phyloP scores from a whole-genome alignment of 2,888 invertebrate species.

The Chloroclysta siterata region DNA sequence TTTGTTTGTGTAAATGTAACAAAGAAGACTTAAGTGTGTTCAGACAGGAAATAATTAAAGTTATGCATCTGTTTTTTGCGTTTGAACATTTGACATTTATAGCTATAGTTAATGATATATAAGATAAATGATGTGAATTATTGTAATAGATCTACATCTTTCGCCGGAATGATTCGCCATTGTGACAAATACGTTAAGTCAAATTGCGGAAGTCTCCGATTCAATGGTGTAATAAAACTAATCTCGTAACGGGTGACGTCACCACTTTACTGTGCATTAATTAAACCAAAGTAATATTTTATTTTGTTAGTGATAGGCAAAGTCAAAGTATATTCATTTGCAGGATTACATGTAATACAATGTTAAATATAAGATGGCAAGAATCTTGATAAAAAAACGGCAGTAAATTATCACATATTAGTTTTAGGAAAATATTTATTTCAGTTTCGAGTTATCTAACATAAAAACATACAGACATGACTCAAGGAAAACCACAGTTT shows the following conservation, averaged over 20 bases:
- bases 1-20: slow-evolving; percentile 36
- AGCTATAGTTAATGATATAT: not conserved
- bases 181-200: slow-evolving; percentile 32
- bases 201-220: slow-evolving; percentile 48
- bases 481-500: not conserved
- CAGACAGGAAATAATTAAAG: slow-evolving; percentile 52
- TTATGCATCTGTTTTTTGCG: slow-evolving; percentile 34
- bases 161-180: slow-evolving; percentile 17
- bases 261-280: slow-evolving; percentile 1
- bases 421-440: not conserved
- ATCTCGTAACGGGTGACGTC: slow-evolving; percentile 25
- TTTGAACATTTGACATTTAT: slow-evolving; percentile 37
- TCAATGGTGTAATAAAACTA: slow-evolving; percentile 47
- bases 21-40: slow-evolving; percentile 39
- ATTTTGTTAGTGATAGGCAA: no score
- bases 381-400: no score
- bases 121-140: not conserved
- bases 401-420: no score
- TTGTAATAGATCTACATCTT: not conserved
- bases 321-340: no score
- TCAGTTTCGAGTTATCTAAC: no score
- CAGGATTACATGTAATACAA: no score
- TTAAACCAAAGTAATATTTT: not conserved
- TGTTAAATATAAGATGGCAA: no score
- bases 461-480: not conserved